Evolutionary conservation across 2,113 vertebrate species (phyloP).

Genomic region (Zeus faber): DNA sequence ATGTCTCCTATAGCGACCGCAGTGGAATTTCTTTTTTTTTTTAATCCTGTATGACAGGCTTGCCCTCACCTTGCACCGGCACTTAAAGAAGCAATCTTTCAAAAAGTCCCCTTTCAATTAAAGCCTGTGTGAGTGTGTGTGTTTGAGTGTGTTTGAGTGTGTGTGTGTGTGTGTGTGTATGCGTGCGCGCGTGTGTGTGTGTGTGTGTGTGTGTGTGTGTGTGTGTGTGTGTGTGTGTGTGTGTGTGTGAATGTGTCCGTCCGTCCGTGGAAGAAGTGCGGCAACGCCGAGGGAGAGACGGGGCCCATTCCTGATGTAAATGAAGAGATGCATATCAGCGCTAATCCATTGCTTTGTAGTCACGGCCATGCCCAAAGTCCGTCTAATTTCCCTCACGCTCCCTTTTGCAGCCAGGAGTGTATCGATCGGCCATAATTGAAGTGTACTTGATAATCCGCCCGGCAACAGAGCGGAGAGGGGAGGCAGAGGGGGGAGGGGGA

Average conservation of each 20-base stretch:
- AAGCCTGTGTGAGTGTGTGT: conserved; percentile 66
- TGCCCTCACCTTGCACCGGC: conserved; percentile 79
- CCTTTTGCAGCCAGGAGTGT: conserved; percentile 79
- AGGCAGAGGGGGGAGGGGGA: too few relatives aligned
- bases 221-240: too few relatives aligned
- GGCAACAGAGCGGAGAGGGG: conserved; percentile 75
- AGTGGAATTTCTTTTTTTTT: too few relatives aligned
- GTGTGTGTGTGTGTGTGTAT: conserved; percentile 65
- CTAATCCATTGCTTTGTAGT: conserved; percentile 85
- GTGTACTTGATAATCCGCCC: conserved; percentile 83
- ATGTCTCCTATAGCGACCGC: conserved; percentile 40
- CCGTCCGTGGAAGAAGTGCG: conserved; percentile 63
- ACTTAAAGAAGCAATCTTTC: conserved; percentile 82
- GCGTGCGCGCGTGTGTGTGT: too few relatives aligned
- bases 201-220: too few relatives aligned
- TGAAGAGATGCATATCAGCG: conserved; percentile 83
- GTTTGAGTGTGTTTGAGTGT: conserved; percentile 69
- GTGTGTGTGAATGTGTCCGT: conserved; percentile 67
- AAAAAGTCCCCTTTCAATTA: conserved; percentile 75
- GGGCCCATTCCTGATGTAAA: conserved; percentile 80
- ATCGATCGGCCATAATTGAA: conserved; percentile 84
- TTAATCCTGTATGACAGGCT: conserved; percentile 73
- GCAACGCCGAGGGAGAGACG: conserved; percentile 62
- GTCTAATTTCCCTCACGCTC: conserved; percentile 80
- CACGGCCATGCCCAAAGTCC: conserved; percentile 80